A percentile compares a stretch with the other conserved stretches of the same genome.
Conservation (phyloP, 1,140 invertebrate genomes). For the Saccostrea glomerata region DNA sequence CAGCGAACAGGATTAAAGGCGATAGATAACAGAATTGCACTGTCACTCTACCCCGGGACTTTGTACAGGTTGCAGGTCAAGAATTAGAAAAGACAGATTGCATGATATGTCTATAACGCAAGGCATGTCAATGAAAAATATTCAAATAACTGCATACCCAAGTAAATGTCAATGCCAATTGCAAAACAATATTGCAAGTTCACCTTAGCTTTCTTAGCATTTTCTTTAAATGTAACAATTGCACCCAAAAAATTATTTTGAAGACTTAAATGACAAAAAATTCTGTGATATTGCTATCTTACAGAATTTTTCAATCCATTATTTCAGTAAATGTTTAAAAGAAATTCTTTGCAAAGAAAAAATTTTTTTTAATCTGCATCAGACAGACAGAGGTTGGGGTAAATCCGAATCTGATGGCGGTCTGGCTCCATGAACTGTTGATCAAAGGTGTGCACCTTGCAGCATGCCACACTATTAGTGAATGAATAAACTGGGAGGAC, state of each 20-base stretch:
- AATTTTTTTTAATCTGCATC: not conserved
- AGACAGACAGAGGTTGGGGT: not conserved
- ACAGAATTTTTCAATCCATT: no score
- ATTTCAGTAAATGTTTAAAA: no score
- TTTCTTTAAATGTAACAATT: not conserved
- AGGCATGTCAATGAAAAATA: not conserved
- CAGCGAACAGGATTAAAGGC: not conserved
- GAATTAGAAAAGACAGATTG: not conserved
- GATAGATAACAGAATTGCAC: not conserved
- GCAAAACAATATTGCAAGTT: not conserved
- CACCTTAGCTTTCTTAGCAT: not conserved
- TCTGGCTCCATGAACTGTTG: not conserved
- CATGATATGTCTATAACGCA: not conserved
- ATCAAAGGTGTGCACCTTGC: not conserved
- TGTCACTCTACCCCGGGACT: not conserved
- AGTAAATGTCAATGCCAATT: not conserved
- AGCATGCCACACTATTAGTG: not conserved
- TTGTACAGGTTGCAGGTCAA: not conserved
- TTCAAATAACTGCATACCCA: not conserved
- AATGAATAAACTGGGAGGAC: not conserved
- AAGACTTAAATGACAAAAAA: not conserved
- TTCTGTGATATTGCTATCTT: no score
- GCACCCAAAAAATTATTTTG: not conserved
- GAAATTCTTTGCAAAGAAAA: no score
- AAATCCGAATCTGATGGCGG: not conserved